Base-by-base conservation (phyloP, 2,113 vertebrate genomes). In the Cephalopterus ornatus region DNA sequence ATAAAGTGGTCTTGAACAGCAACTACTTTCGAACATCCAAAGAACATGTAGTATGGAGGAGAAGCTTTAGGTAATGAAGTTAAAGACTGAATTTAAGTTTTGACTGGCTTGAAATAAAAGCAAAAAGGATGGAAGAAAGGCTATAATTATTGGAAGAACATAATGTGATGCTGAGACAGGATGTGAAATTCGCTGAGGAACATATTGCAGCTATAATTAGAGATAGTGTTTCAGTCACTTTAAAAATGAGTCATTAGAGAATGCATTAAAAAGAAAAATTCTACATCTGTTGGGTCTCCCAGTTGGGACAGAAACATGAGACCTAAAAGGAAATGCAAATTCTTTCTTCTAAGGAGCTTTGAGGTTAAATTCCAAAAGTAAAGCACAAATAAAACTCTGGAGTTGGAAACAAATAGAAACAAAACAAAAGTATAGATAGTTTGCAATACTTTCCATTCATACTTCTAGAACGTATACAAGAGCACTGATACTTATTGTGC, bases 121-220 rank as follows among this genome's bases (percentile, higher is more conserved):
- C 8, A 71, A 89, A 92, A 88, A 85, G 35, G 46, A 66, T 94
- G n/a, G 82, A 94, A 94, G 83, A 96, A 97, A 95, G 91, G 89
- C 91, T 96, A 93, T 97, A 97, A 97, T 95, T 94, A 95, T 94
- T 97, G 93, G 89, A 91, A 93, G 96, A 97, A 96, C 96, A 97
- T 96, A 96, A 96, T 95, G 96, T 95, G 91, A 95, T 96, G 93
- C 92, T 97, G 97, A 95, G 91, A 97, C 88, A 95, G 94, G 89
- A 97, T 96, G 88, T 93, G 91, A 96, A 96, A 96, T 96, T 97
- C 32, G 12, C 96, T 97, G 77, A 97, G 89, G 95, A 97, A 95
- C 96, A 97, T 97, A 97, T 97, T 97, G 96, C 35, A 0, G 79
- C 94, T 97, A 97, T 97, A 97, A 97, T 97, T 97, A 97, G 97